These are phyloP conservation scores for Drosophila pseudoananassae DNA, from an alignment of 1,140 invertebrate genomes.

Conservation along the genomic window DNA sequence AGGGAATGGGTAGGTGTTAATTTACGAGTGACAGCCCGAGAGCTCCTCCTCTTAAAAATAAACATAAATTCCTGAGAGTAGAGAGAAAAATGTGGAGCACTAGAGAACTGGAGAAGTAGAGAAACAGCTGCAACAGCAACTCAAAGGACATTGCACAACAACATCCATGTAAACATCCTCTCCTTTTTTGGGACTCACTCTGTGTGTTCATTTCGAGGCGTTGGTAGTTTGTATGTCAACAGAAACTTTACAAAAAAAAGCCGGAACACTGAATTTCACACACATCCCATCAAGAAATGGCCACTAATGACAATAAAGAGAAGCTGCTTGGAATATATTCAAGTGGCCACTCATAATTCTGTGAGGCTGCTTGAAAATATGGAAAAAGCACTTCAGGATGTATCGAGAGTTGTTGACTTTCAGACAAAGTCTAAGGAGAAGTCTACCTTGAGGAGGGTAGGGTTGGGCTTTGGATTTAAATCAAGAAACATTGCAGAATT, in stretches of 20 bases:
- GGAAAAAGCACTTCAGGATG: conserved; percentile 36
- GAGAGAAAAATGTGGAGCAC: conserved; percentile 62
- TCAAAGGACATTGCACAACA: conserved; percentile 47
- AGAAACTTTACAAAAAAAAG: conserved; percentile 41
- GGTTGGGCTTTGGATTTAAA: too few species aligned
- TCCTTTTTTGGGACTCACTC: conserved; percentile 11
- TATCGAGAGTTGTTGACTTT: conserved; percentile 27
- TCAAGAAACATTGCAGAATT: too few species aligned
- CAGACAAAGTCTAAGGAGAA: not conserved
- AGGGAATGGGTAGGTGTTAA: conserved; percentile 70
- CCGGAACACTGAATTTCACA: conserved; percentile 36
- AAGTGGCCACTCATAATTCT: conserved; percentile 71
- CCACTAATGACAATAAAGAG: conserved; percentile 67
- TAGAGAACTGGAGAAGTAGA: not conserved
- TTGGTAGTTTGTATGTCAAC: conserved; percentile 73
- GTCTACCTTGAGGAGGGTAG: not conserved
- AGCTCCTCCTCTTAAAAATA: conserved; percentile 42
- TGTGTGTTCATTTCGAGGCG: conserved; percentile 43
- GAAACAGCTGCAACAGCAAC: conserved; percentile 53
- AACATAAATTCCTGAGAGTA: conserved; percentile 18
- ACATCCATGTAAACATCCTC: conserved; percentile 40
- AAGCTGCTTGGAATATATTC: conserved; percentile 45
- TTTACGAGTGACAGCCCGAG: conserved; percentile 57
- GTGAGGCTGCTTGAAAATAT: conserved; percentile 47
- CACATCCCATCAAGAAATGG: conserved; percentile 31